Percentiles rank a stretch among this genome's conserved stretches.
phyloP scores from a whole-genome alignment of 2,888 invertebrate genomes.

The Noctua janthe region DNA sequence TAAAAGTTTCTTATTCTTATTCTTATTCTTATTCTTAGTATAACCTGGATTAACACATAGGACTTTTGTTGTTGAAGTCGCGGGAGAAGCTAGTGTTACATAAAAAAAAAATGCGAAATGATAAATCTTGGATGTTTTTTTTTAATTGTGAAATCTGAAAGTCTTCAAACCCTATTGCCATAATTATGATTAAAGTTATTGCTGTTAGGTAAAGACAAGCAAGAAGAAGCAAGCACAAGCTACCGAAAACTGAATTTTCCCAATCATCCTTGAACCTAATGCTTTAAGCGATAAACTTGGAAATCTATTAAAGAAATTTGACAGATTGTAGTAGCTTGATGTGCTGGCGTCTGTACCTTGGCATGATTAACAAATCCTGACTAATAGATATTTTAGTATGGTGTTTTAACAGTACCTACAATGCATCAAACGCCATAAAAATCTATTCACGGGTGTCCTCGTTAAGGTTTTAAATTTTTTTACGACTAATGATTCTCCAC shows the following conservation, averaged over 20 bases:
- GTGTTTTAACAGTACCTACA: not conserved
- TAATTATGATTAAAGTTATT: not conserved
- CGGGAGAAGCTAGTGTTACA: not conserved
- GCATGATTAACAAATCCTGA: not conserved
- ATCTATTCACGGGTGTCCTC: not conserved
- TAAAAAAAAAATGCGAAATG: not conserved
- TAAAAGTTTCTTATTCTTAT: no score
- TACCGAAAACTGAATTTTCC: no score
- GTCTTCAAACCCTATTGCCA: not conserved
- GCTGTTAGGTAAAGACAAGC: not conserved
- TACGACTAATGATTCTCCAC: not conserved
- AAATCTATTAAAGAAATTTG: no score
- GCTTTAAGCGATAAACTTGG: no score
- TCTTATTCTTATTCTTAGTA: no score
- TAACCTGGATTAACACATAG: not conserved
- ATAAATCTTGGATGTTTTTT: not conserved
- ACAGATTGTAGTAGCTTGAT: no score
- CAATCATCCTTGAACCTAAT: no score
- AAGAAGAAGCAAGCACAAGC: no score
- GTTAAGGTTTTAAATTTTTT: no score
- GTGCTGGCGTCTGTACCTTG: not conserved
- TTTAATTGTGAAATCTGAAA: not conserved
- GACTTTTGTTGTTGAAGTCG: no score
- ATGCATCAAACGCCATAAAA: not conserved
- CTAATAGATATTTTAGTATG: no score